Conservation (phyloP, 2,113 vertebrate species). For the Xyrauchen texanus region DNA sequence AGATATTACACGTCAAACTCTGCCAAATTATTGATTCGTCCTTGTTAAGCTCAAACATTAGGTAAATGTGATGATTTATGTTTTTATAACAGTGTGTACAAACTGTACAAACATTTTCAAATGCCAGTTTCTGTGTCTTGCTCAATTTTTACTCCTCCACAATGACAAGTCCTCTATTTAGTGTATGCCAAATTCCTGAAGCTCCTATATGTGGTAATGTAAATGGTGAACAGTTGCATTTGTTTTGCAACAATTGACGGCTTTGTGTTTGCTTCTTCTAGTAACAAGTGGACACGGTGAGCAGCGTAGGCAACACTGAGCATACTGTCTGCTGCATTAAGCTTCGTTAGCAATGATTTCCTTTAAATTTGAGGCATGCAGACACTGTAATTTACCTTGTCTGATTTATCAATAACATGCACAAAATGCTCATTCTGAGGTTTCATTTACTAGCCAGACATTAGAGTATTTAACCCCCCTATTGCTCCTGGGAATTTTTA, state of each 20-base stretch:
- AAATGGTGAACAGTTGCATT: background rate
- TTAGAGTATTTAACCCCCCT: too few species aligned
- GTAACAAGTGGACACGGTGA: background rate
- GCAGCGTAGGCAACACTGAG: background rate
- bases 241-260: constrained; percentile 17
- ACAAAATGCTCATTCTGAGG: background rate
- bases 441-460: background rate
- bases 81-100: too few species aligned
- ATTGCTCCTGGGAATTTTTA: too few species aligned
- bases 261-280: constrained; percentile 12
- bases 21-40: too few species aligned
- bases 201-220: constrained; percentile 2
- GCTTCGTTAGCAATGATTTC: background rate
- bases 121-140: background rate
- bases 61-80: too few species aligned
- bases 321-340: background rate
- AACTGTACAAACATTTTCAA: background rate
- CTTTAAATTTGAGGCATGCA: background rate
- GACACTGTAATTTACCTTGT: background rate
- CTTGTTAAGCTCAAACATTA: too few species aligned
- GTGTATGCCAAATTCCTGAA: background rate
- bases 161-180: background rate
- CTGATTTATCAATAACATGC: background rate
- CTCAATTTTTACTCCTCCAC: constrained; percentile 1
- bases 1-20: too few species aligned